phyloP scores from a whole-genome alignment of 1,140 invertebrate species.

The Drosophila arizonae region DNA sequence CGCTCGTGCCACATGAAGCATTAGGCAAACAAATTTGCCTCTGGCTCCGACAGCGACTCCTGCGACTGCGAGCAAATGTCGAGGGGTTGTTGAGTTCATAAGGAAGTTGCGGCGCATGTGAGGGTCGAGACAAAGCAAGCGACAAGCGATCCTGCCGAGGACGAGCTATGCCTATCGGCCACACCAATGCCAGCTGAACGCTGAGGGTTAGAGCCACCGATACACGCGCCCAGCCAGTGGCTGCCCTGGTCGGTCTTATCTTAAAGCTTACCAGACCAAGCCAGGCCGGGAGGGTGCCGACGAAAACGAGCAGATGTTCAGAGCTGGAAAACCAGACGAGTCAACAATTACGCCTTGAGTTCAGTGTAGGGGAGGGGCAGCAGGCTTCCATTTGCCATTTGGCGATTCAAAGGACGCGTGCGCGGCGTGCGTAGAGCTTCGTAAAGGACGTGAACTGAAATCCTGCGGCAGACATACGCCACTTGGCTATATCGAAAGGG shows the following conservation, averaged over 20 bases:
- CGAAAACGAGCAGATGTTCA: slow-evolving; percentile 71
- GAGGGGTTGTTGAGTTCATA: slow-evolving; percentile 45
- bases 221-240: slow-evolving; percentile 23
- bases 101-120: slow-evolving; percentile 58
- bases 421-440: slow-evolving; percentile 34
- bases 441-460: background rate
- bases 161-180: slow-evolving; percentile 59
- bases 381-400: slow-evolving; percentile 4
- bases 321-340: slow-evolving; percentile 27
- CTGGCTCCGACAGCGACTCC: background rate
- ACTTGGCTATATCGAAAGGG: background rate
- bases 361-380: background rate
- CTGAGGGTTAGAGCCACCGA: slow-evolving; percentile 55
- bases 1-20: slow-evolving; percentile 56
- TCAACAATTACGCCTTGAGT: slow-evolving; percentile 46
- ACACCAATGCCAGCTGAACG: slow-evolving; percentile 50
- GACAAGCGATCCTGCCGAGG: slow-evolving; percentile 44
- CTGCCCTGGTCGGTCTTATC: slow-evolving; percentile 53
- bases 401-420: slow-evolving; percentile 38
- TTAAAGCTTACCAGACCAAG: slow-evolving; percentile 55
- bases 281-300: slow-evolving; percentile 38
- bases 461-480: background rate
- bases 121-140: slow-evolving; percentile 57
- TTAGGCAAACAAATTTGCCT: slow-evolving; percentile 9
- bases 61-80: background rate